Conservation (phyloP, 2,888 invertebrate genomes). For the Crematogaster levior region DNA sequence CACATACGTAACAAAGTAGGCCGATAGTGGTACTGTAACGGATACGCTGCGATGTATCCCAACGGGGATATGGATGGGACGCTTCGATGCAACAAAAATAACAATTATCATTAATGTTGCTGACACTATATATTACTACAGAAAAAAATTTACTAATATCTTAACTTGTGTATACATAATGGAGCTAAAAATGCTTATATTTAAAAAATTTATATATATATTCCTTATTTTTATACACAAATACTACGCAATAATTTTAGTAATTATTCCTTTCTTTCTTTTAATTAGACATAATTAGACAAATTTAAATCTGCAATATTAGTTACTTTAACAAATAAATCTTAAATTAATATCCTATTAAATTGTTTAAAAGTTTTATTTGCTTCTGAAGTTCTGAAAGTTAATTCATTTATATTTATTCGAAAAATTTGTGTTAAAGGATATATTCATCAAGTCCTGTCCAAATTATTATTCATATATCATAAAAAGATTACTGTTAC, state of each 20-base stretch:
- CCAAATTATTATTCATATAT: neutral
- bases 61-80: no score
- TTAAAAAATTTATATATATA: no score
- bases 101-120: neutral
- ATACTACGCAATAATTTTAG: neutral
- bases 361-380: neutral
- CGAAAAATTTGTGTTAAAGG: no score
- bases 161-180: neutral
- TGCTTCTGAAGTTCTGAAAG: no score
- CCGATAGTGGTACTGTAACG: constrained; percentile 25
- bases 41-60: neutral
- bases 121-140: neutral
- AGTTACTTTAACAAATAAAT: neutral
- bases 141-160: neutral
- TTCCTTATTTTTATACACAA: no score
- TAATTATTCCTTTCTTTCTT: neutral
- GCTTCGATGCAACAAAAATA: neutral
- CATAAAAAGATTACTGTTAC: neutral
- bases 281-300: neutral
- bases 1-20: constrained; percentile 48
- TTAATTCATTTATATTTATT: no score
- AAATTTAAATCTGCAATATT: neutral
- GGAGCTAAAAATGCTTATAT: neutral
- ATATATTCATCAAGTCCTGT: no score
- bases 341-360: neutral